Conservation (phyloP, 2,113 vertebrate species). For the Megaptera novaeangliae region DNA sequence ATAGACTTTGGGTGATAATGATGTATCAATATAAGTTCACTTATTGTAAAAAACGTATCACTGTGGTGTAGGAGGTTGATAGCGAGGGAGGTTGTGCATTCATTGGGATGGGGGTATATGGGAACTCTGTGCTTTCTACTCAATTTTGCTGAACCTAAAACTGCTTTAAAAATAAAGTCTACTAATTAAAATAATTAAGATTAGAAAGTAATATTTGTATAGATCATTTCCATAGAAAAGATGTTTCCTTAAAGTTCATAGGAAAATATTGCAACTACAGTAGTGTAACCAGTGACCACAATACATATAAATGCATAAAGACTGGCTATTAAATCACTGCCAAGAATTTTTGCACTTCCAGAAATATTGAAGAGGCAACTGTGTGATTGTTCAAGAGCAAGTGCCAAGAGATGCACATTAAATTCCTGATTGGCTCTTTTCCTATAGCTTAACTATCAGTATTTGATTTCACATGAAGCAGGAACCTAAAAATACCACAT, state of each 20-base stretch:
- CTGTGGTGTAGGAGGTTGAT: not conserved
- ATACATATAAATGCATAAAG: not conserved
- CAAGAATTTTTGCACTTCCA: not conserved
- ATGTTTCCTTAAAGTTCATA: not conserved
- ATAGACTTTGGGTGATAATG: not conserved
- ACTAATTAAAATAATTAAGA: not conserved
- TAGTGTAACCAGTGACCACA: not conserved
- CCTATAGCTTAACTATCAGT: not conserved
- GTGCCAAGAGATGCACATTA: not conserved
- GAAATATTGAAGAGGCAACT: not conserved
- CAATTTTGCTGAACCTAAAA: not conserved
- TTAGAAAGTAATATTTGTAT: not conserved
- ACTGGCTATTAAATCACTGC: not conserved
- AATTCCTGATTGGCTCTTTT: not conserved
- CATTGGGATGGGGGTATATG: not conserved
- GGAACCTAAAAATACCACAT: constrained; percentile 43
- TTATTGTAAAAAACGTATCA: not conserved
- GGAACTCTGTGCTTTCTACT: not conserved
- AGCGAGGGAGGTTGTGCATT: fast-evolving
- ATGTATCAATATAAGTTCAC: not conserved
- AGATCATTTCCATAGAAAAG: not conserved
- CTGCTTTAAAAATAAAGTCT: not conserved
- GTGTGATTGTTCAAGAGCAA: not conserved
- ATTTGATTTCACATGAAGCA: constrained; percentile 44
- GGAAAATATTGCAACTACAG: not conserved